A percentile compares a stretch with the other conserved stretches of the same genome.
phyloP scores from a whole-genome alignment of 64 coral and sea anemone genomes.

The Stylophora pistillata region DNA sequence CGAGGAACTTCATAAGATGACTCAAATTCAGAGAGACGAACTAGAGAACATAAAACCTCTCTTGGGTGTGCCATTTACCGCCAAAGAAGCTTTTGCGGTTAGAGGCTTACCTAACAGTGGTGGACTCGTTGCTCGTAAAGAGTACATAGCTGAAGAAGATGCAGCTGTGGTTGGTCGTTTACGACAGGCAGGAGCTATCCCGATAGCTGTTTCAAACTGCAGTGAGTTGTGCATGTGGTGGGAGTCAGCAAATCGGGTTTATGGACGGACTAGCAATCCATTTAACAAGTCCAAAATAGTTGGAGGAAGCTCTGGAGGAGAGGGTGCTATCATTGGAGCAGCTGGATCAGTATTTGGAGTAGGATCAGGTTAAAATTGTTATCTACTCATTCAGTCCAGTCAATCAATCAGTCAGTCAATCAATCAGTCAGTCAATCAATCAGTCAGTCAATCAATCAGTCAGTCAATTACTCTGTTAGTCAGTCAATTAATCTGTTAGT shows the following conservation, averaged over 20 bases:
- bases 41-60: slow-evolving; percentile 63
- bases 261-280: slow-evolving; percentile 86
- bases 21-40: slow-evolving; percentile 47
- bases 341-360: slow-evolving; percentile 89
- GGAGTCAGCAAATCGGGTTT: slow-evolving; percentile 88
- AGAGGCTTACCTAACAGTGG: slow-evolving; percentile 80
- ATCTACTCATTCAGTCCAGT: background rate
- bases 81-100: slow-evolving; percentile 88
- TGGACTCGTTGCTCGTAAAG: slow-evolving; percentile 84
- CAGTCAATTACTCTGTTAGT: no score
- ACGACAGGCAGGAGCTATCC: slow-evolving; percentile 80
- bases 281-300: slow-evolving; percentile 78
- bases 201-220: slow-evolving; percentile 78
- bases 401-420: background rate
- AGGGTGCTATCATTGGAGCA: slow-evolving; percentile 80
- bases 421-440: background rate
- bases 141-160: slow-evolving; percentile 58
- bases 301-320: slow-evolving; percentile 92
- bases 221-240: slow-evolving; percentile 98
- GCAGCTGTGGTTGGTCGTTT: slow-evolving; percentile 72
- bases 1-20: slow-evolving; percentile 61
- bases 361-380: slow-evolving; percentile 71
- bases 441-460: no score
- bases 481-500: no score
- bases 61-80: slow-evolving; percentile 88